Percentiles rank a stretch among this genome's conserved stretches.
Evolutionary conservation across 2,113 vertebrate species (phyloP).

Genomic region (Heptranchias perlo): DNA sequence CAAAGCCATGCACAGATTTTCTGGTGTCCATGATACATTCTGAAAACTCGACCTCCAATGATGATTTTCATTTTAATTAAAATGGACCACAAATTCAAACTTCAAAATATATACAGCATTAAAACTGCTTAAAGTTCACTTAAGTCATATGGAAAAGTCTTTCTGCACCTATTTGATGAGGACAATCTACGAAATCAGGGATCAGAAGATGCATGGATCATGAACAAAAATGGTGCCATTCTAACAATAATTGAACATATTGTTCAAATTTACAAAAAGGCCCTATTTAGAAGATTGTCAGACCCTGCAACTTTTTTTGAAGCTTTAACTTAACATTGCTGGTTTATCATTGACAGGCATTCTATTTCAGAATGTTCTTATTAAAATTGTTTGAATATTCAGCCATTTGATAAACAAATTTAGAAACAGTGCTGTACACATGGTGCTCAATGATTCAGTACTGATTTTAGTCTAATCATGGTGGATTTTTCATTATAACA

Average conservation of each 20-base stretch:
- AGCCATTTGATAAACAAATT: background rate
- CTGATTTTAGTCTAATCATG: background rate
- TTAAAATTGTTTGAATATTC: conserved; percentile 17
- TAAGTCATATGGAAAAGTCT: too few relatives aligned
- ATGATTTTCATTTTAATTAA: background rate
- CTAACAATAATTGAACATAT: background rate
- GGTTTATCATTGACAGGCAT: background rate
- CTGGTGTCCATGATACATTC: background rate
- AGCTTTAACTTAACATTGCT: background rate
- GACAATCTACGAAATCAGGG: background rate
- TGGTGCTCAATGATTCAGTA: background rate
- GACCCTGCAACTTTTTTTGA: background rate
- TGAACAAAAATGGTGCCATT: background rate
- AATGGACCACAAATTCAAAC: background rate
- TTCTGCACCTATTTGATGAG: background rate
- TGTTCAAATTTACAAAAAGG: background rate
- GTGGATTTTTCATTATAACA: background rate
- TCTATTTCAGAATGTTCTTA: background rate
- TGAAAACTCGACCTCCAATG: background rate
- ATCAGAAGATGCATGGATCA: background rate
- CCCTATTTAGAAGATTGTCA: background rate
- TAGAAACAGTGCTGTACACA: background rate
- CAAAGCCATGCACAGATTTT: background rate
- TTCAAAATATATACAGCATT: background rate
- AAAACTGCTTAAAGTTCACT: background rate